Evolutionary conservation across 2,797 vertebrate genomes (phyloP), one percentile per base, ranked within the genome.

Genomic region (Sardinella longiceps): DNA sequence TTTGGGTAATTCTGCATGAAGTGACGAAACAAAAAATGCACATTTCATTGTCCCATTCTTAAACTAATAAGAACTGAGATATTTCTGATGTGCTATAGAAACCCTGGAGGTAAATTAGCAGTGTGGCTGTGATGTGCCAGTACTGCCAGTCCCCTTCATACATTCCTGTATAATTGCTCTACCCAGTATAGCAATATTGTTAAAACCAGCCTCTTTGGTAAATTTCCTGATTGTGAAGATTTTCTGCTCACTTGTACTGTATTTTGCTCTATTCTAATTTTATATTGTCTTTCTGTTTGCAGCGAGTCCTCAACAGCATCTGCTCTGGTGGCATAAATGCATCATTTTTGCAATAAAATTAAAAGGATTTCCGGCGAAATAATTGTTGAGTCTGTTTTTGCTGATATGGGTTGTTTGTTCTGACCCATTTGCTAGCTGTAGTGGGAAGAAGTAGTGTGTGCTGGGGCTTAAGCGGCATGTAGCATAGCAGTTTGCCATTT

Each of bases 291-390:
- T 11, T 88, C 82, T 88, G 70, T 94, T 92, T 93, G 85, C 96
- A 99, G 98, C 11, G 98, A 99, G 93, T 99, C 98, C 39, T 99
- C 98, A 28, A 99, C 98, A 94, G 98, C 98, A 88, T 99, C 98
- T 94, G 98, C 98, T 95, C 94, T 99, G 93, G 98, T 99, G 85
- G 98, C 98, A 89, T 99, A 98, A 98, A 94, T 91, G 80, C 88
- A 90, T 88, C 58, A 37, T 94, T 93, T 93, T 91, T 92, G 94
- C 91, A 88, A 98, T 28, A 43, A 77, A 37, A 77, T 97, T 97
- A 97, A 97, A 98, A 94, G 84, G 43, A 89, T 56, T 82, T 45
- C 95, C 92, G 92, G 90, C 88, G 91, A 56, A 85, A 7, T n/a
- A 87, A 23, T 86, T 84, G 5, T 58, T 39, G 18, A 7, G 18